phyloP scores from a whole-genome alignment of 1,140 invertebrate species.

The Microplitis mediator region DNA sequence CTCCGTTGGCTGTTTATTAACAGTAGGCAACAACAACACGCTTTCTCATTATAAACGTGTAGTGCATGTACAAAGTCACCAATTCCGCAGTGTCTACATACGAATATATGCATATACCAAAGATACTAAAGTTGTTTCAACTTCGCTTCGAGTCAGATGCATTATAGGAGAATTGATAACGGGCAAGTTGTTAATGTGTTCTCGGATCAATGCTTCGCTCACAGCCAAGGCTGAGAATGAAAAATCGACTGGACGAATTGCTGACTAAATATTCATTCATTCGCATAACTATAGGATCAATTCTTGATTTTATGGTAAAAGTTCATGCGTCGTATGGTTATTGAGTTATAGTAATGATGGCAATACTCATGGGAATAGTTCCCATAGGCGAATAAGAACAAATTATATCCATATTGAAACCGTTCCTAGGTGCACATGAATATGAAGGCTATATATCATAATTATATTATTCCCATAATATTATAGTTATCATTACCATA shows the following conservation, averaged over 20 bases:
- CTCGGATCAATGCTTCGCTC: conserved; percentile 43
- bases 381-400: too few relatives aligned
- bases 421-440: too few relatives aligned
- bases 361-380: too few relatives aligned
- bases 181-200: conserved; percentile 52
- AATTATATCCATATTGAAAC: too few relatives aligned
- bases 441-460: too few relatives aligned
- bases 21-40: not conserved
- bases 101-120: not conserved
- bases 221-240: not conserved
- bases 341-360: too few relatives aligned
- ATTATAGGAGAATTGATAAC: conserved; percentile 50
- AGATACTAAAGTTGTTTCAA: conserved; percentile 19
- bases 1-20: not conserved
- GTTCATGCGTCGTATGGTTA: too few relatives aligned
- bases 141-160: conserved; percentile 8
- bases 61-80: too few relatives aligned
- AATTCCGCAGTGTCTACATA: not conserved
- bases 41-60: not conserved
- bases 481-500: too few relatives aligned
- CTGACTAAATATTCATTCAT: not conserved
- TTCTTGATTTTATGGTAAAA: too few relatives aligned
- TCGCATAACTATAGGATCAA: not conserved
- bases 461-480: too few relatives aligned
- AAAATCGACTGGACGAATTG: not conserved